Evolutionary conservation across 2,888 invertebrate genomes (phyloP), one percentile per base, ranked within the genome.

Genomic region (Himalopsyche kuldschensis): DNA sequence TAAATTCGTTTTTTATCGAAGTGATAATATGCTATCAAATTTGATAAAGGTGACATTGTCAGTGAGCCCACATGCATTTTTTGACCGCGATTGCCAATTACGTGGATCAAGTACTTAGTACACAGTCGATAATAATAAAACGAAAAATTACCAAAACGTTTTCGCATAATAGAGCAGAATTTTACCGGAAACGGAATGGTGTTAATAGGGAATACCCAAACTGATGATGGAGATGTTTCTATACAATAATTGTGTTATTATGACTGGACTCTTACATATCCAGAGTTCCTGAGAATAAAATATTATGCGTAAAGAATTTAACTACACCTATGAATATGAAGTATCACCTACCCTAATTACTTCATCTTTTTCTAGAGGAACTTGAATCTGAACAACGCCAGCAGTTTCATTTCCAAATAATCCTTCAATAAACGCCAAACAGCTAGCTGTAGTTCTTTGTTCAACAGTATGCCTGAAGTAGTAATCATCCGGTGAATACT

Each of bases 391-490:
- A 0, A 91, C 82, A 32, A 87, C 88, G 41, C 90, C 55, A 48
- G 88, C 87, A 0, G 88, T 41, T 27, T 27, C 69, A 30, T 69
- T 69, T 76, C 88, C 35, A 93, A 87, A 0, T 87, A 91, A 81
- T 0, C 94, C 95, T 81, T 94, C 92, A 6, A 93, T 90, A 86
- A 94, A 95, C 0, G 94, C 93, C 75, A 91, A 89, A 78, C 94
- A 93, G 87, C 95, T 95, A 46, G 92, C 91, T 4, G 90, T 89
- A 0, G 95, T 94, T 41, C 94, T 90, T 87, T 94, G 92, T 0
- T 92, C 92, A 76, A 92, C 90, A 0, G 94, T 94, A 24, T 93
- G 91, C 75, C 93, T 92, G 88, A 95, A 94, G 93, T 95, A 90
- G 82, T 89, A 91, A 85, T 91, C 89, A 35, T 90, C 88, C 4